Percentiles rank a stretch among this genome's conserved stretches.
phyloP scores from a whole-genome alignment of 2,113 vertebrate genomes.

The Herpailurus yagouaroundi region DNA sequence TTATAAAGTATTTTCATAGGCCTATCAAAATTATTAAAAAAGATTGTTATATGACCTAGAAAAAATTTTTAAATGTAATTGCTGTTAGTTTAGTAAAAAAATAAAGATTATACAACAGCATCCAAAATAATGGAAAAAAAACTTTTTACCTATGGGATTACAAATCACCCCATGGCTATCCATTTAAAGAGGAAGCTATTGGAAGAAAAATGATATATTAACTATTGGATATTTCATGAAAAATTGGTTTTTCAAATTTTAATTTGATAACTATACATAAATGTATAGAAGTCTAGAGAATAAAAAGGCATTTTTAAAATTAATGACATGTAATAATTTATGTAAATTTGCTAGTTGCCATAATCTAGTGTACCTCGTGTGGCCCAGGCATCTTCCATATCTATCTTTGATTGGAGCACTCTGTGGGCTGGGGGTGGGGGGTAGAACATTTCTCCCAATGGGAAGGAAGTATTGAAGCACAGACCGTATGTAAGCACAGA shows the following conservation, averaged over 20 bases:
- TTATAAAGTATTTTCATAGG: not conserved
- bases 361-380: not conserved
- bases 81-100: not conserved
- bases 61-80: not conserved
- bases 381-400: not conserved
- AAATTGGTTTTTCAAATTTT: not conserved
- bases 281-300: not conserved
- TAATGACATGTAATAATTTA: not conserved
- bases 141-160: not conserved
- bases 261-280: not conserved
- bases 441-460: not conserved
- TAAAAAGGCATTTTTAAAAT: not conserved
- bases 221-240: not conserved
- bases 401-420: not conserved
- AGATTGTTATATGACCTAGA: not conserved
- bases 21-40: not conserved
- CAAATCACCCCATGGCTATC: not conserved
- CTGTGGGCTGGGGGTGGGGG: not conserved
- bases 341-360: not conserved
- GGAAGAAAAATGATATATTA: not conserved
- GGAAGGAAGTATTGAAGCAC: not conserved
- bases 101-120: not conserved
- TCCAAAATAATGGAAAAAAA: not conserved
- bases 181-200: not conserved
- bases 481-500: not conserved